Evolutionary conservation across 2,797 vertebrate genomes (phyloP), one percentile per base, ranked within the genome.

Genomic region (Percopsis omiscomaycus): DNA sequence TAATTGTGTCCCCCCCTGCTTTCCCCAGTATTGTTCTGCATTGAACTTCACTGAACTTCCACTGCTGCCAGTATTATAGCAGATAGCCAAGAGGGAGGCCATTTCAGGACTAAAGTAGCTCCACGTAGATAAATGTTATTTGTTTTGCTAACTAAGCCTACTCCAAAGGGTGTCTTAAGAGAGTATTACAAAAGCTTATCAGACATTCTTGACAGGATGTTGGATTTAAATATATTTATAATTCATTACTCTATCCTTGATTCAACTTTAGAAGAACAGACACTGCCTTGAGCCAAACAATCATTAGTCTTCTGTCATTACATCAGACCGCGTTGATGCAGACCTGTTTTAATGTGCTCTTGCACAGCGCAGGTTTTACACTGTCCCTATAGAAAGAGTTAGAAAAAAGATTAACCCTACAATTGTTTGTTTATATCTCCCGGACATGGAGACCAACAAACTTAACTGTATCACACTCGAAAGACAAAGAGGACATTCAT

Each of bases 251-350:
- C 73, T 80, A 75, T 77, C 49, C 5, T 51, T 75, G 49, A 73
- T 48, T 83, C 86, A 86, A 77, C 68, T 71, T 55, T 59, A 66
- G 13, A 74, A 51, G 78, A 79, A 70, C 73, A 69, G 65, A 14
- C 27, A 29, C 58, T 2, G 49, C 57, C 56, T 67, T 55, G 32
- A 2, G 78, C 78, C 73, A 82, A 76, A 82, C 63, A 58, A 59
- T 37, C 53, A 56, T 61, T 51, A 59, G 73, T 27, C 51, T 29
- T 13, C 64, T 68, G 49, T 32, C 67, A 62, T 68, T 45, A 57
- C 49, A 69, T 59, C 9, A 46, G 9, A 76, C 69, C 74, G 66
- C 4, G 50, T 55, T 46, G 61, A 55, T 69, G 65, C 64, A 29
- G 5, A 8, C 49, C 67, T 30, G 30, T 28, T 14, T 64, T 65